A percentile compares a stretch with the other conserved stretches of the same genome.
Conservation (phyloP, 2,797 vertebrate species). For the Clamator glandarius region DNA sequence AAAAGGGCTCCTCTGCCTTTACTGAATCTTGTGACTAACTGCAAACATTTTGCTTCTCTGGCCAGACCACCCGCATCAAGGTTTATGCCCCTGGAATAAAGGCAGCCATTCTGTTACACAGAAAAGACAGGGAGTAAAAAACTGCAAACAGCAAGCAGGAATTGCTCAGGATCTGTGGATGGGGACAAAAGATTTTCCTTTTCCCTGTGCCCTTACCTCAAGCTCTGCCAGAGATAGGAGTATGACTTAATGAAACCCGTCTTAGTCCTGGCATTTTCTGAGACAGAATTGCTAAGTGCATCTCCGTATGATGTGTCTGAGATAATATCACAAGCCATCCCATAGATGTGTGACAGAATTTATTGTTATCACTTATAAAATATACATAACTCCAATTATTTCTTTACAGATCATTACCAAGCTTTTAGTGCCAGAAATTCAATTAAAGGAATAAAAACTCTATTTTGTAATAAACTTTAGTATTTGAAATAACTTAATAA, state of each 20-base stretch:
- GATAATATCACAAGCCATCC: not conserved
- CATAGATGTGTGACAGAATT: not conserved
- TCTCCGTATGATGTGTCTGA: not conserved
- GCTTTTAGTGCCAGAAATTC: slow-evolving; percentile 62
- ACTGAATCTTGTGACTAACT: not conserved
- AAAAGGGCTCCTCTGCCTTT: not conserved
- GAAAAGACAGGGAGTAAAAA: not conserved
- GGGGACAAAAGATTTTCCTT: not conserved
- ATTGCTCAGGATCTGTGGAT: not conserved
- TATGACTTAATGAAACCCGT: fast-evolving
- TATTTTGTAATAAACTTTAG: slow-evolving; percentile 58
- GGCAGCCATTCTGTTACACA: not conserved
- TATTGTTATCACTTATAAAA: slow-evolving; percentile 51
- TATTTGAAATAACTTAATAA: slow-evolving; percentile 74
- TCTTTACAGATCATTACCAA: slow-evolving; percentile 32
- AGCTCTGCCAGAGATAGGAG: not conserved
- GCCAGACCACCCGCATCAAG: not conserved
- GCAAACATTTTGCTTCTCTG: not conserved
- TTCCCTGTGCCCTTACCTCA: not conserved
- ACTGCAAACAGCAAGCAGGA: not conserved
- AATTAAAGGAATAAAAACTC: slow-evolving; percentile 54
- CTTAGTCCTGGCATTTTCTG: not conserved
- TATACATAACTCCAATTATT: slow-evolving; percentile 16
- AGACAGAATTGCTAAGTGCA: not conserved
- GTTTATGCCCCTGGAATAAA: not conserved